These are phyloP conservation scores for Machimus rusticus DNA, from an alignment of 2,888 invertebrate genomes.

Conservation along the genomic window DNA sequence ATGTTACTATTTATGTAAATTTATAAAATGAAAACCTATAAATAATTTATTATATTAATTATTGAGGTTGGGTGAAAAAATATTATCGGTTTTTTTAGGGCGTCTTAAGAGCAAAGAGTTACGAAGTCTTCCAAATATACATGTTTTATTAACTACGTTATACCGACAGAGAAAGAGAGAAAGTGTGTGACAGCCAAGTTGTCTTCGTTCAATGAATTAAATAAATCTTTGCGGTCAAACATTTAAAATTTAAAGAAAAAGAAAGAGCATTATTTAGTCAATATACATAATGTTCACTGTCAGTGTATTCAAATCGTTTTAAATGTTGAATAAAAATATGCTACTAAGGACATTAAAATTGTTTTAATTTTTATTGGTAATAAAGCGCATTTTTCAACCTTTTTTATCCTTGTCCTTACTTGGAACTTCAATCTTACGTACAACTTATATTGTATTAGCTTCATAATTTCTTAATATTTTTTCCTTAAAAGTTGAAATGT, in stretches of 20 bases:
- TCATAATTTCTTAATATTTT: too few relatives aligned
- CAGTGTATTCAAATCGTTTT: conserved; percentile 40
- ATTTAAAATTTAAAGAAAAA: not conserved
- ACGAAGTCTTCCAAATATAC: conserved; percentile 9
- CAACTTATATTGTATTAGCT: too few relatives aligned
- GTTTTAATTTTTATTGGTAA: too few relatives aligned
- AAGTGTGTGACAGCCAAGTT: not conserved
- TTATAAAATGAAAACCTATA: not conserved
- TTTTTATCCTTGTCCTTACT: too few relatives aligned
- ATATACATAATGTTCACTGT: conserved; percentile 28
- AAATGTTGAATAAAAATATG: conserved; percentile 39
- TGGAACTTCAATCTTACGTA: too few relatives aligned
- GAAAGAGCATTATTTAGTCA: not conserved
- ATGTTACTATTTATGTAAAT: conserved; percentile 33
- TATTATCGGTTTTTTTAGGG: conserved; percentile 11
- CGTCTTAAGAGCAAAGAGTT: too few relatives aligned
- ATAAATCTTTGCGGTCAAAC: conserved; percentile 1
- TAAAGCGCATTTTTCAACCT: too few relatives aligned
- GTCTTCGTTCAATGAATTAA: conserved; percentile 5
- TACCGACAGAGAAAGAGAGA: not conserved
- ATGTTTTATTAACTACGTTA: not conserved
- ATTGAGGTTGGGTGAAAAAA: not conserved
- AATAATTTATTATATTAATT: conserved; percentile 9
- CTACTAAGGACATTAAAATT: not conserved
- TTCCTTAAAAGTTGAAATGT: too few relatives aligned